Evolutionary conservation across 2,888 invertebrate genomes (phyloP).

Genomic region (Stenodera caucasica): DNA sequence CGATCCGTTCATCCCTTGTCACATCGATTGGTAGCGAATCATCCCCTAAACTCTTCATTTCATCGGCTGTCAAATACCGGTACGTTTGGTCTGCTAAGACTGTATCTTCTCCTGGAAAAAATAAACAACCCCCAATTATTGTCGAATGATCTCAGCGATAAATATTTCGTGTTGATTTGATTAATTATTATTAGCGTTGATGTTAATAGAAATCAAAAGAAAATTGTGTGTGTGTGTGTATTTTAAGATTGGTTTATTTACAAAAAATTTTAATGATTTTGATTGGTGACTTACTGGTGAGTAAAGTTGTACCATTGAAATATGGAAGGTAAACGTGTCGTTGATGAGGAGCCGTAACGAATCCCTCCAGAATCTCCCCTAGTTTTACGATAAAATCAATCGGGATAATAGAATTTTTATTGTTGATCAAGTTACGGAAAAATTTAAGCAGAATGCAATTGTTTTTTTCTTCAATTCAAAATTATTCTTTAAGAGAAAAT

Average conservation of each 20-base stretch:
- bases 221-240: constrained; percentile 22
- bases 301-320: constrained; percentile 79
- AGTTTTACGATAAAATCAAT: constrained; percentile 35
- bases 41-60: constrained; percentile 93
- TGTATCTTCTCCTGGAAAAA: constrained; percentile 79
- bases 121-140: background rate
- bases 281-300: constrained; percentile 74
- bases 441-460: constrained; percentile 2
- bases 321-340: constrained; percentile 81
- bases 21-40: constrained; percentile 93
- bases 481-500: background rate
- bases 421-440: background rate
- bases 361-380: constrained; percentile 59
- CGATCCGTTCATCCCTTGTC: constrained; percentile 84
- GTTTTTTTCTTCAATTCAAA: background rate
- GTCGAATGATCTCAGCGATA: background rate
- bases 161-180: constrained; percentile 1
- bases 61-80: constrained; percentile 90
- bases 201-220: background rate
- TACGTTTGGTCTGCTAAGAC: constrained; percentile 89
- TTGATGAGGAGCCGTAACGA: constrained; percentile 73
- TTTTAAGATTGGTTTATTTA: background rate
- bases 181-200: background rate
- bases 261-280: constrained; percentile 13
- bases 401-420: constrained; percentile 10